Evolutionary conservation across 2,888 invertebrate genomes (phyloP).

Genomic region (Rotaria socialis): DNA sequence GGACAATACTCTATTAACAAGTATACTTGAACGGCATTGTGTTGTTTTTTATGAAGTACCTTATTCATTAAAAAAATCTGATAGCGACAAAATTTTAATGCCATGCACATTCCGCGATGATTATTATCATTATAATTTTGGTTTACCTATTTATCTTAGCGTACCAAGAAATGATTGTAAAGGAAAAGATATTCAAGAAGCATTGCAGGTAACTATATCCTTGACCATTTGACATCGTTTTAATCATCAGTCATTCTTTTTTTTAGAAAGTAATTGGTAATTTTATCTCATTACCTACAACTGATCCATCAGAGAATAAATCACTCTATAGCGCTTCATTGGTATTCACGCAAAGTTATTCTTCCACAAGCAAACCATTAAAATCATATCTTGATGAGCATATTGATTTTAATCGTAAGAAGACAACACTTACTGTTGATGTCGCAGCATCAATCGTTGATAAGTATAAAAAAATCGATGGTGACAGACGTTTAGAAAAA

Average conservation of each 20-base stretch:
- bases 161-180: not conserved
- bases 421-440: not conserved
- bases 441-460: not conserved
- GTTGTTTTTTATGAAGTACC: not conserved
- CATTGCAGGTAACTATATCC: not conserved
- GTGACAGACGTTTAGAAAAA: not conserved
- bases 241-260: not conserved
- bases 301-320: not conserved
- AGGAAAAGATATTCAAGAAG: conserved; percentile 12
- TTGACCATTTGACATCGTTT: not conserved
- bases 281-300: not conserved
- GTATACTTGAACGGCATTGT: not conserved
- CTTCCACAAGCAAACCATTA: not conserved
- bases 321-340: not conserved
- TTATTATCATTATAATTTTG: not conserved
- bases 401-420: not conserved
- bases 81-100: not conserved
- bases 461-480: not conserved
- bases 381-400: not conserved
- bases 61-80: not conserved
- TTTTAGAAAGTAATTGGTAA: not conserved
- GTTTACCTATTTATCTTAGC: conserved; percentile 12
- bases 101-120: not conserved
- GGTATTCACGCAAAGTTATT: not conserved
- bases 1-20: not conserved